A percentile compares a stretch with the other conserved stretches of the same genome.
These are phyloP conservation scores for Amitus sp. DNA, from an alignment of 2,888 invertebrate species.

Conservation along the genomic window DNA sequence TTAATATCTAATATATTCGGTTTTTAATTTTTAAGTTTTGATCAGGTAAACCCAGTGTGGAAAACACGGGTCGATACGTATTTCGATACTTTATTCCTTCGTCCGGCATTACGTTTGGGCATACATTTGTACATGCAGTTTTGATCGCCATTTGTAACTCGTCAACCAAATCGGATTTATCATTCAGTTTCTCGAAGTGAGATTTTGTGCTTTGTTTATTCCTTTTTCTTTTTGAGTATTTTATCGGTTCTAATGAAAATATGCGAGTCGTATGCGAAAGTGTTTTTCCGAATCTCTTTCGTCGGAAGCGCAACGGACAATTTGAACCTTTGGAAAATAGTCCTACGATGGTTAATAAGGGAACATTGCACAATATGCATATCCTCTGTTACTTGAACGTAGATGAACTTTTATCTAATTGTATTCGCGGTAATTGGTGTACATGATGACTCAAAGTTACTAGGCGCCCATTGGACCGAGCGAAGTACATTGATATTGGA, in stretches of 20 bases:
- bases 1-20: constrained; percentile 64
- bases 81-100: no score
- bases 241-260: no score
- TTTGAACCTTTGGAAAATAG: constrained; percentile 30
- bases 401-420: constrained; percentile 49
- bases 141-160: no score
- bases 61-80: no score
- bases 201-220: no score
- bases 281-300: constrained; percentile 10
- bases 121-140: no score
- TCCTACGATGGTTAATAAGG: constrained; percentile 48
- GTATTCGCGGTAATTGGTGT: constrained; percentile 44
- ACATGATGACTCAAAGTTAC: constrained; percentile 35
- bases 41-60: constrained; percentile 49
- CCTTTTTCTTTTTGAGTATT: no score
- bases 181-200: no score
- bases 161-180: no score
- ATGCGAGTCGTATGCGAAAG: no score
- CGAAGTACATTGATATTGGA: not conserved
- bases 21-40: constrained; percentile 57
- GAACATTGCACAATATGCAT: constrained; percentile 62
- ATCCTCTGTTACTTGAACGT: constrained; percentile 58
- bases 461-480: constrained; percentile 28
- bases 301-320: constrained; percentile 17
- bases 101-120: no score